Conservation (phyloP, 2,888 invertebrate genomes). For the Tinea semifulvella region DNA sequence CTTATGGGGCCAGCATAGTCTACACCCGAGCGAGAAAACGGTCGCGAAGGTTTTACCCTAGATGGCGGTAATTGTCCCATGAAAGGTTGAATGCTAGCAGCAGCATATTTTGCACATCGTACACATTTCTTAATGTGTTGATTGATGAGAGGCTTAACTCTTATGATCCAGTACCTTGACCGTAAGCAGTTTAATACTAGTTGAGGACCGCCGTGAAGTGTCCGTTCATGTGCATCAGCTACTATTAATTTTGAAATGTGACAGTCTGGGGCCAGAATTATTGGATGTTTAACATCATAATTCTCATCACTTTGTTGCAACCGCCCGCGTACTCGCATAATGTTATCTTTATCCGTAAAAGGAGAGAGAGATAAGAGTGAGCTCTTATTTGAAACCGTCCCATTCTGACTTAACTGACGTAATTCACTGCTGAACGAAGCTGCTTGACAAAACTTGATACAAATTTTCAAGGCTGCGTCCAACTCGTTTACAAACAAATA, state of each 20-base stretch:
- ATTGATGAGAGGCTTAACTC: slow-evolving; percentile 5
- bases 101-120: slow-evolving; percentile 8
- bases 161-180: slow-evolving; percentile 22
- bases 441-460: no score
- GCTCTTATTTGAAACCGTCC: no score
- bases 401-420: no score
- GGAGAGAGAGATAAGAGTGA: no score
- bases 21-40: slow-evolving; percentile 14
- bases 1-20: slow-evolving; percentile 17
- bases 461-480: background rate
- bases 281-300: no score
- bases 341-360: no score
- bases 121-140: slow-evolving; percentile 4
- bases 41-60: slow-evolving; percentile 8
- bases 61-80: slow-evolving; percentile 14
- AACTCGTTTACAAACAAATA: background rate
- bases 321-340: no score
- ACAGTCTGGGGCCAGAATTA: no score
- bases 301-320: no score
- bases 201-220: slow-evolving; percentile 25
- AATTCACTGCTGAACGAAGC: no score
- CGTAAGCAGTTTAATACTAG: slow-evolving; percentile 21
- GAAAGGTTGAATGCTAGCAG: background rate
- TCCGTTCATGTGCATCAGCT: no score
- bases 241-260: no score